Evolutionary conservation across 2,888 invertebrate genomes (phyloP).

Genomic region (Dolichomitus sp.): DNA sequence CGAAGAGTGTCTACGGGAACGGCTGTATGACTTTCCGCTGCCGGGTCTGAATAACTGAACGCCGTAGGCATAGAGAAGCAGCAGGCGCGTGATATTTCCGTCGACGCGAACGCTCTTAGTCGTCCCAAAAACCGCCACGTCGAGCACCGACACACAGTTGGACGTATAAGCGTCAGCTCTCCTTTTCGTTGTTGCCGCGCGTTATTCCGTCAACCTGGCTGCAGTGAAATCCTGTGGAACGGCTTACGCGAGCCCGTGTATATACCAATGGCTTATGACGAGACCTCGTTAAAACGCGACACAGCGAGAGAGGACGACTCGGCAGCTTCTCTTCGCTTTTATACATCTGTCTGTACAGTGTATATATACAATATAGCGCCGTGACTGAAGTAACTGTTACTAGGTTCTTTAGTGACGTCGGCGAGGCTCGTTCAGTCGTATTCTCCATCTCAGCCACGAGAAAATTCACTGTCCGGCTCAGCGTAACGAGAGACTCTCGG

Average conservation of each 20-base stretch:
- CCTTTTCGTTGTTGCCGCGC: constrained; percentile 66
- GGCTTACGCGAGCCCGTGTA: constrained; percentile 52
- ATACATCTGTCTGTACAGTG: constrained; percentile 30
- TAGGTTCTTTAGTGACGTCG: constrained; percentile 35
- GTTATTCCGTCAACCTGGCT: constrained; percentile 69
- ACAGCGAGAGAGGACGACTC: constrained; percentile 26
- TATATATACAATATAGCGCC: not conserved
- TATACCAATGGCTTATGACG: constrained; percentile 63
- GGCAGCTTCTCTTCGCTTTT: constrained; percentile 55
- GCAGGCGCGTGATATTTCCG: constrained; percentile 83
- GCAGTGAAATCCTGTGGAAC: constrained; percentile 61
- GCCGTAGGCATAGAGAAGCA: constrained; percentile 73
- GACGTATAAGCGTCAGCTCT: constrained; percentile 47
- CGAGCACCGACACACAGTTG: constrained; percentile 24
- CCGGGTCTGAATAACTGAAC: constrained; percentile 78
- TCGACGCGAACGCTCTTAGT: constrained; percentile 79
- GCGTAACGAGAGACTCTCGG: constrained; percentile 23
- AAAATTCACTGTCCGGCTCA: constrained; percentile 22
- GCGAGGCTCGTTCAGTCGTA: constrained; percentile 15
- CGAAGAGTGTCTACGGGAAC: constrained; percentile 75
- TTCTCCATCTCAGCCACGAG: not conserved
- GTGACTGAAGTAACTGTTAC: constrained; percentile 35
- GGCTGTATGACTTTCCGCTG: constrained; percentile 72
- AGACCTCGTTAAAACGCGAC: constrained; percentile 67
- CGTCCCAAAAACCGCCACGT: constrained; percentile 59